A percentile compares a stretch with the other conserved stretches of the same genome.
These are phyloP conservation scores for Cranoglanis bouderius DNA, from an alignment of 2,113 vertebrate species.

Conservation along the genomic window DNA sequence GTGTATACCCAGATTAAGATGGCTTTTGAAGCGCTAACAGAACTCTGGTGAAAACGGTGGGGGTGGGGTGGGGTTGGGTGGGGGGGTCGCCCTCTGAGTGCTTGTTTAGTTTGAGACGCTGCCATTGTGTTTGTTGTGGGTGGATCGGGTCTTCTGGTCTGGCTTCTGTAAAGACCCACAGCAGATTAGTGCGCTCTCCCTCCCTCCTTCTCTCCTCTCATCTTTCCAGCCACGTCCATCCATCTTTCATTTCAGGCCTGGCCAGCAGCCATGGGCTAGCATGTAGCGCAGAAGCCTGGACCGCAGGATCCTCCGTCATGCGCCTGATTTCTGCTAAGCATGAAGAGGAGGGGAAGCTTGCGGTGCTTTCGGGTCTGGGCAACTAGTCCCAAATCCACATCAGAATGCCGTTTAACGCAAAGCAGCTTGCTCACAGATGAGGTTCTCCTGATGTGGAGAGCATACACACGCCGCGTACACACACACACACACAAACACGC, in stretches of 20 bases:
- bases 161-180: slow-evolving; percentile 51
- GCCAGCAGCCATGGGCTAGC: slow-evolving; percentile 43
- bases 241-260: slow-evolving; percentile 50
- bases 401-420: slow-evolving; percentile 72
- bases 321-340: slow-evolving; percentile 56
- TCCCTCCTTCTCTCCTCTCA: background rate
- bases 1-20: slow-evolving; percentile 5
- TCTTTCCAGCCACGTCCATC: slow-evolving; percentile 49
- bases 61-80: background rate
- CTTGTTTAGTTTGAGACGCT: slow-evolving; percentile 53
- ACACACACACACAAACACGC: slow-evolving; percentile 57
- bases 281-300: slow-evolving; percentile 47
- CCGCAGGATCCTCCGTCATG: slow-evolving; percentile 51
- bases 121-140: slow-evolving; percentile 52
- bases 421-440: slow-evolving; percentile 79
- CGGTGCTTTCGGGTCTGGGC: slow-evolving; percentile 52
- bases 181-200: slow-evolving; percentile 33
- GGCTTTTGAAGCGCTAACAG: slow-evolving; percentile 43
- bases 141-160: slow-evolving; percentile 43
- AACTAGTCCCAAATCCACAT: slow-evolving; percentile 75
- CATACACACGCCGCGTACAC: slow-evolving; percentile 36
- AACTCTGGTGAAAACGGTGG: background rate
- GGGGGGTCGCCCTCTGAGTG: background rate
- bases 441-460: slow-evolving; percentile 55
- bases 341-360: slow-evolving; percentile 58